phyloP scores from a whole-genome alignment of 2,113 vertebrate genomes.

The Puma concolor region DNA sequence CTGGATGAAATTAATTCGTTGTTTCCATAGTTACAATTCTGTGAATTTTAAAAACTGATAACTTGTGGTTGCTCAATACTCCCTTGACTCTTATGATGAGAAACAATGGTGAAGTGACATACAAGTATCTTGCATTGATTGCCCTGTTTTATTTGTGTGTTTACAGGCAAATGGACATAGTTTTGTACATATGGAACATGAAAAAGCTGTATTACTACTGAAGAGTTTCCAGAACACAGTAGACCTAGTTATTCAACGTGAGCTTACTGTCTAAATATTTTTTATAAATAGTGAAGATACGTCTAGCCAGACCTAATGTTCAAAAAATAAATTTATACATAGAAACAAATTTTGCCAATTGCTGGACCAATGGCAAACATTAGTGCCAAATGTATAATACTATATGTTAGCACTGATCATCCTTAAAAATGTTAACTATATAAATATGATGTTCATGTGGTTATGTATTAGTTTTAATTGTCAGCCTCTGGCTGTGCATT shows the following conservation, averaged over 20 bases:
- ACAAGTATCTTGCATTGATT: background rate
- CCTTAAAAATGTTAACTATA: conserved; percentile 86
- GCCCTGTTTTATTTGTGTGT: conserved; percentile 86
- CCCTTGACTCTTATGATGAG: background rate
- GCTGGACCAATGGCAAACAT: conserved; percentile 99
- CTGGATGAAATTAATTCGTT: background rate
- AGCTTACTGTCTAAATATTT: conserved; percentile 97
- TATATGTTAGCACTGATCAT: conserved; percentile 90
- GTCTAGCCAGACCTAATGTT: conserved; percentile 89
- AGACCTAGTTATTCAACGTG: conserved; percentile 99
- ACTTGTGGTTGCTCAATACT: background rate
- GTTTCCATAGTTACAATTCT: background rate
- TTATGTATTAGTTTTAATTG: conserved; percentile 89
- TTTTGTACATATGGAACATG: conserved; percentile 99
- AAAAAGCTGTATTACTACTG: conserved; percentile 98
- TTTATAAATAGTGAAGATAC: conserved; percentile 91
- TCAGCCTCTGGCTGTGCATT: conserved; percentile 93
- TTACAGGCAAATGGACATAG: conserved; percentile 99
- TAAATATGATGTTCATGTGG: conserved; percentile 88
- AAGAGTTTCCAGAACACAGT: conserved; percentile 99
- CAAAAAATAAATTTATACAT: conserved; percentile 90
- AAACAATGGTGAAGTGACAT: background rate
- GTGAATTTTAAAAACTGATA: conserved; percentile 1
- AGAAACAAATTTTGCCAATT: conserved; percentile 97
- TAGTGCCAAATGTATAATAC: conserved; percentile 99